These are phyloP conservation scores for Mobula hypostoma DNA, from an alignment of 2,113 vertebrate species.

Conservation along the genomic window DNA sequence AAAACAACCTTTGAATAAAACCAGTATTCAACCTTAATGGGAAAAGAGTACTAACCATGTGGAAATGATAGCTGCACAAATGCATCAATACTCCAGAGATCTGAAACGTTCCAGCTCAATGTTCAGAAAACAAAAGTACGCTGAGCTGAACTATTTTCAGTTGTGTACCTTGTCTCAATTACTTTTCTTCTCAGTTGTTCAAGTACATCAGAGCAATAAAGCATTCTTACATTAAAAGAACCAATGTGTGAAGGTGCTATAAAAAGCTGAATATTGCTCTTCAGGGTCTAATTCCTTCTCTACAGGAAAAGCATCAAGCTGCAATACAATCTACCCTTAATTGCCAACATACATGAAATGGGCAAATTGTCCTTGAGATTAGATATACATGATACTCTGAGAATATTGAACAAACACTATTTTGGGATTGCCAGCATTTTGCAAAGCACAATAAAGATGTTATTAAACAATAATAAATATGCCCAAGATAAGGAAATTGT, in stretches of 20 bases:
- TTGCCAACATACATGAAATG: constrained; percentile 25
- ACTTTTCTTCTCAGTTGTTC: background rate
- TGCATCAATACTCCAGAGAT: background rate
- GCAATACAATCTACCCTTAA: constrained; percentile 22
- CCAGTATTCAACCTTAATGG: too few relatives aligned
- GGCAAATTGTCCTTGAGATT: constrained; percentile 33
- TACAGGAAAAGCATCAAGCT: background rate
- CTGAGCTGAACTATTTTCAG: background rate
- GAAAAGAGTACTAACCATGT: too few relatives aligned
- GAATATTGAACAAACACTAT: background rate
- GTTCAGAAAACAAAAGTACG: background rate
- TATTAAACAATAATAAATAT: constrained; percentile 30
- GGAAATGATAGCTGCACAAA: background rate
- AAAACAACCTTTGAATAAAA: too few relatives aligned
- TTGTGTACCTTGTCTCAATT: background rate
- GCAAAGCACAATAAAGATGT: background rate
- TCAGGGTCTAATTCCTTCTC: constrained; percentile 17
- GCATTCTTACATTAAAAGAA: constrained; percentile 28
- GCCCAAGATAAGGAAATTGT: background rate
- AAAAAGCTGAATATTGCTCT: constrained; percentile 27
- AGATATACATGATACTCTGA: background rate
- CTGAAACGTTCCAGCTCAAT: background rate
- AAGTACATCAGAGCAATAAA: constrained; percentile 11
- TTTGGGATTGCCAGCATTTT: background rate
- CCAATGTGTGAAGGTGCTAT: constrained; percentile 14